phyloP scores from a whole-genome alignment of 1,140 invertebrate species.

The Goniozus legneri region DNA sequence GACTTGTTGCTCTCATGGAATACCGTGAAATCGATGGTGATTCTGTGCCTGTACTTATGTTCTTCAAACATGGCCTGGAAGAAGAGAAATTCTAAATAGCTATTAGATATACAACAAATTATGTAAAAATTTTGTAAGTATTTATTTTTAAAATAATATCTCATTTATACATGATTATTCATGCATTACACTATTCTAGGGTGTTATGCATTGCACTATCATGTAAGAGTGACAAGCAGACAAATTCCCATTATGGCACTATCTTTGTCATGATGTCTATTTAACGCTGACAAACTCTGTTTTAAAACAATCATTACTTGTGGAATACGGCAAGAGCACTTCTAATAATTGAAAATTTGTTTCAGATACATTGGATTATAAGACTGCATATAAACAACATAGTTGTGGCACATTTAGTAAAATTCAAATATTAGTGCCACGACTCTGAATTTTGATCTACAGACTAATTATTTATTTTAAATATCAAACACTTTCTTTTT shows the following conservation, averaged over 20 bases:
- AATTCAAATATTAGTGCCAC: too few relatives aligned
- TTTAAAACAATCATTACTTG: too few relatives aligned
- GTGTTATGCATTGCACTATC: slow-evolving; percentile 30
- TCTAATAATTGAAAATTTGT: too few relatives aligned
- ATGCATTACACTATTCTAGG: slow-evolving; percentile 18
- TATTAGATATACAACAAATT: slow-evolving; percentile 45
- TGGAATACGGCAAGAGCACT: too few relatives aligned
- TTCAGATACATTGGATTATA: too few relatives aligned
- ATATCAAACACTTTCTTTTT: too few relatives aligned
- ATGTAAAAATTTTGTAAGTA: slow-evolving; percentile 48
- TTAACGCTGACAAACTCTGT: too few relatives aligned
- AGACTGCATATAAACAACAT: too few relatives aligned
- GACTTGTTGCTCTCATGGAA: slow-evolving; percentile 89
- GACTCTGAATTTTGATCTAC: too few relatives aligned
- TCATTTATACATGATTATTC: slow-evolving; percentile 36
- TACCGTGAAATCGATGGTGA: slow-evolving; percentile 85
- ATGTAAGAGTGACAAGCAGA: slow-evolving; percentile 20
- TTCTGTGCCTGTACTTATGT: slow-evolving; percentile 84
- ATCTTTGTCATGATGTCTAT: too few relatives aligned
- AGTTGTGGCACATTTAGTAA: too few relatives aligned
- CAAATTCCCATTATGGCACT: slow-evolving; percentile 34
- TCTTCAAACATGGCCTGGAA: slow-evolving; percentile 91
- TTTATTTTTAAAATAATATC: not conserved
- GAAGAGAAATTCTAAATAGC: slow-evolving; percentile 87
- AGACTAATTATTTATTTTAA: too few relatives aligned